Evolutionary conservation across 2,888 invertebrate genomes (phyloP).

Genomic region (Isoperla grammatica): DNA sequence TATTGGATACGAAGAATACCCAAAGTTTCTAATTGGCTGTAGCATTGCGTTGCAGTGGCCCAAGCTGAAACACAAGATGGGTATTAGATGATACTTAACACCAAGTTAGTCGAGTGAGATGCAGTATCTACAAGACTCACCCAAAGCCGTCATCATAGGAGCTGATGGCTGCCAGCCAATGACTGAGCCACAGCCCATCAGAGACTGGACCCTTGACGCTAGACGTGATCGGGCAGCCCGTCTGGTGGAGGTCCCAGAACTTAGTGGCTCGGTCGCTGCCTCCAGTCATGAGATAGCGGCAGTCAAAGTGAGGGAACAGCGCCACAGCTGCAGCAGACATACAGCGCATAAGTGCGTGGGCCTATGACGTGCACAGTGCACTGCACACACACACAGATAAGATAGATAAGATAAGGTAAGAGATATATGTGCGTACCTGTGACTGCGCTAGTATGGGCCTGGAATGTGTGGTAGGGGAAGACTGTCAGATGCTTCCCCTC

Average conservation of each 20-base stretch:
- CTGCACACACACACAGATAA: too few relatives aligned
- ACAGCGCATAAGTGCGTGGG: too few relatives aligned
- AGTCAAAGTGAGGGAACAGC: constrained; percentile 49
- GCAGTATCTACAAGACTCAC: constrained; percentile 33
- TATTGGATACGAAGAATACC: constrained; percentile 39
- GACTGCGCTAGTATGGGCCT: constrained; percentile 52
- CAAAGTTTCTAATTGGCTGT: constrained; percentile 41
- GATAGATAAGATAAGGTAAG: too few relatives aligned
- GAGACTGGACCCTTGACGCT: constrained; percentile 43
- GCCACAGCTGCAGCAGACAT: constrained; percentile 40
- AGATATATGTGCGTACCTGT: constrained; percentile 50
- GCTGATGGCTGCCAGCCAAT: constrained; percentile 48
- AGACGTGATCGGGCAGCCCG: constrained; percentile 40
- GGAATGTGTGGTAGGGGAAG: constrained; percentile 55
- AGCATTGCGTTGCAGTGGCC: constrained; percentile 40
- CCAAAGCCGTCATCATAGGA: constrained; percentile 43
- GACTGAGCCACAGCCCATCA: constrained; percentile 48
- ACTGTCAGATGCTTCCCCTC: constrained; percentile 45
- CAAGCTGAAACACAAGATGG: constrained; percentile 36
- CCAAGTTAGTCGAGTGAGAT: background rate
- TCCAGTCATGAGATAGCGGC: constrained; percentile 59
- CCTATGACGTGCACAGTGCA: too few relatives aligned
- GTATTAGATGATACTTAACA: background rate
- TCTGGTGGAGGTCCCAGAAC: constrained; percentile 61
- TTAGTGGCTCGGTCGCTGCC: constrained; percentile 61